phyloP scores from a whole-genome alignment of 2,888 invertebrate genomes.

The Hedychridium roseum region DNA sequence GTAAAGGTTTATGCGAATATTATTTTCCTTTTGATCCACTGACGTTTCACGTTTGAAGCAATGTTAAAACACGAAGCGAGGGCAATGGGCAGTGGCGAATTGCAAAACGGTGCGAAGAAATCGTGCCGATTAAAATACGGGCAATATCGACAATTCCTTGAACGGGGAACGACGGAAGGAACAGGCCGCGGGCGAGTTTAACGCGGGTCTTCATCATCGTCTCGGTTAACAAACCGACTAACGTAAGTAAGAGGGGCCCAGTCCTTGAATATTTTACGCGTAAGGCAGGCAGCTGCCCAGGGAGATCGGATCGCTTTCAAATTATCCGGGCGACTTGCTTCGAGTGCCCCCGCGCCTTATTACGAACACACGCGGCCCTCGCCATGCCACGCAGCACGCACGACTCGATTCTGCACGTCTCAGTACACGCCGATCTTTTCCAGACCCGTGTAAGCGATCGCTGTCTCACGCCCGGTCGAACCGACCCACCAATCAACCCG shows the following conservation, averaged over 20 bases:
- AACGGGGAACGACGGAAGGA: background rate
- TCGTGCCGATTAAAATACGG: too few species aligned
- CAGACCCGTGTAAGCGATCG: too few species aligned
- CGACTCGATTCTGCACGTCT: constrained; percentile 1
- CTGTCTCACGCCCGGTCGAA: too few species aligned
- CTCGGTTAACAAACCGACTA: constrained; percentile 48
- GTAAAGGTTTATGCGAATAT: too few species aligned
- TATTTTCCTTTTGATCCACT: too few species aligned
- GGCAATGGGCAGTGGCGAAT: too few species aligned
- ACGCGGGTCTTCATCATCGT: constrained; percentile 34
- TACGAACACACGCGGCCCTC: constrained; percentile 17
- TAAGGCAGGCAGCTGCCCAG: constrained; percentile 61
- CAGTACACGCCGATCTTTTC: background rate
- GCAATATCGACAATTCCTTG: background rate
- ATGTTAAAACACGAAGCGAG: too few species aligned
- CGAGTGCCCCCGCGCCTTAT: constrained; percentile 45
- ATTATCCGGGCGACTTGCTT: constrained; percentile 62
- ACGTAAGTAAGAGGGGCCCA: constrained; percentile 37
- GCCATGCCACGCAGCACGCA: constrained; percentile 7
- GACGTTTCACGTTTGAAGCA: too few species aligned
- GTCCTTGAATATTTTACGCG: constrained; percentile 61
- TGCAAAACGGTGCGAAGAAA: too few species aligned
- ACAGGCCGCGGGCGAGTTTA: background rate
- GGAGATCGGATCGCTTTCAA: constrained; percentile 63
- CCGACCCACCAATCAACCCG: too few species aligned